Conservation (phyloP, 2,113 vertebrate genomes). For the Pao palembangensis region DNA sequence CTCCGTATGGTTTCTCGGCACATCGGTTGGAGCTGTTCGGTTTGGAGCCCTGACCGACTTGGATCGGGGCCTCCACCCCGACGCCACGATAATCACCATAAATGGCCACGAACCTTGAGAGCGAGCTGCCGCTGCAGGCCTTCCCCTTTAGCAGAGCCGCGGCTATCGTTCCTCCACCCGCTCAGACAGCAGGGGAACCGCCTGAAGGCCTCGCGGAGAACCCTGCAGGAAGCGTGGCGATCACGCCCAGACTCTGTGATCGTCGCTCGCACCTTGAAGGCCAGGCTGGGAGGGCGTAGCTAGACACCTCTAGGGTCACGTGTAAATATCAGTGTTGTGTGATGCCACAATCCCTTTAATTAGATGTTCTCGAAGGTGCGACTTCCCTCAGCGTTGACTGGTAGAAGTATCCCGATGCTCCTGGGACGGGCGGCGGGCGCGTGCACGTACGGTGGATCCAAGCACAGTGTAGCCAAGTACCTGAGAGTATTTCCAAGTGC, state of each 20-base stretch:
- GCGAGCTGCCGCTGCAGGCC: constrained; percentile 28
- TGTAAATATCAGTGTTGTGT: constrained; percentile 68
- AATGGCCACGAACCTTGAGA: constrained; percentile 13
- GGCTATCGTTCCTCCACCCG: constrained; percentile 31
- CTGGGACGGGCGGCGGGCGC: constrained; percentile 42
- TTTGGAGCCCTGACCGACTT: too few species aligned
- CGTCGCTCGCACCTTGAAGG: too few species aligned
- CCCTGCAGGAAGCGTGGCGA: constrained; percentile 17
- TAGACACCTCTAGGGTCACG: constrained; percentile 23
- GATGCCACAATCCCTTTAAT: constrained; percentile 74
- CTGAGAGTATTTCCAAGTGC: constrained; percentile 76
- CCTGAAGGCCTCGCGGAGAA: constrained; percentile 9
- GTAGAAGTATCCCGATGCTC: constrained; percentile 11
- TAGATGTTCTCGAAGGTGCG: constrained; percentile 65
- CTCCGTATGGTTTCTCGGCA: too few species aligned
- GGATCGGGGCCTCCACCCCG: too few species aligned
- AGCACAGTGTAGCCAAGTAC: constrained; percentile 78
- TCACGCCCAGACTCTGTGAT: too few species aligned
- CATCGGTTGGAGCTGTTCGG: too few species aligned
- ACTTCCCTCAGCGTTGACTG: constrained; percentile 50
- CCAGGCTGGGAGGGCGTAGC: constrained; percentile 25
- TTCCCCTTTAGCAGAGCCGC: too few species aligned
- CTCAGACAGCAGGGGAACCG: constrained; percentile 7
- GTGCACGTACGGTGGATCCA: constrained; percentile 8
- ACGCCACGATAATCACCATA: too few species aligned